These are phyloP conservation scores for Aulostomus chinensis DNA, from an alignment of 2,797 vertebrate species.

Conservation along the genomic window DNA sequence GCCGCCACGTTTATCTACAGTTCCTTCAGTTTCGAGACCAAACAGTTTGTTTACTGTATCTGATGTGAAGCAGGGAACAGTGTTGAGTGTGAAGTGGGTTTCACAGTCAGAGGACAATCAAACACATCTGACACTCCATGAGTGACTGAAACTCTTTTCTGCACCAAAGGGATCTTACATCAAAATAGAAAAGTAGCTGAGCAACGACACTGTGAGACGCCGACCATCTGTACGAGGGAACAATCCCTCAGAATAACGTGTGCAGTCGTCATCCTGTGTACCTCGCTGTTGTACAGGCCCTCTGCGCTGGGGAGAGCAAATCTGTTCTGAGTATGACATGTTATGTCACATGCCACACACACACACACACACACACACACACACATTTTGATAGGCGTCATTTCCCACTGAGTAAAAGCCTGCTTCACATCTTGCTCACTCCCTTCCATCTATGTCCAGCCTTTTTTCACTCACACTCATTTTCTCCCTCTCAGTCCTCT, in stretches of 20 bases:
- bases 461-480: not conserved
- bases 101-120: not conserved
- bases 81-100: not conserved
- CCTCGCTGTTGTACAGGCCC: too few relatives aligned
- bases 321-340: not conserved
- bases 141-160: slow-evolving; percentile 21
- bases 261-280: not conserved
- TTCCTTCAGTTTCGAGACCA: too few relatives aligned
- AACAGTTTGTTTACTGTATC: not conserved
- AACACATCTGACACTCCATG: slow-evolving; percentile 6
- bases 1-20: too few relatives aligned
- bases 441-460: not conserved
- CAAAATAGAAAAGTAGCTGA: slow-evolving; percentile 10
- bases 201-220: slow-evolving; percentile 1
- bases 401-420: slow-evolving; percentile 13
- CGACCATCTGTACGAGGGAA: slow-evolving; percentile 28
- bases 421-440: slow-evolving; percentile 5
- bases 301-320: too few relatives aligned
- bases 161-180: not conserved
- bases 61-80: not conserved
- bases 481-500: slow-evolving; percentile 11
- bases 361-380: slow-evolving; percentile 10
- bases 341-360: too few relatives aligned
- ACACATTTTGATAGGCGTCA: slow-evolving; percentile 30
- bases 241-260: slow-evolving; percentile 6